phyloP scores from a whole-genome alignment of 2,888 invertebrate species.

The Pristionchus maxplancki region DNA sequence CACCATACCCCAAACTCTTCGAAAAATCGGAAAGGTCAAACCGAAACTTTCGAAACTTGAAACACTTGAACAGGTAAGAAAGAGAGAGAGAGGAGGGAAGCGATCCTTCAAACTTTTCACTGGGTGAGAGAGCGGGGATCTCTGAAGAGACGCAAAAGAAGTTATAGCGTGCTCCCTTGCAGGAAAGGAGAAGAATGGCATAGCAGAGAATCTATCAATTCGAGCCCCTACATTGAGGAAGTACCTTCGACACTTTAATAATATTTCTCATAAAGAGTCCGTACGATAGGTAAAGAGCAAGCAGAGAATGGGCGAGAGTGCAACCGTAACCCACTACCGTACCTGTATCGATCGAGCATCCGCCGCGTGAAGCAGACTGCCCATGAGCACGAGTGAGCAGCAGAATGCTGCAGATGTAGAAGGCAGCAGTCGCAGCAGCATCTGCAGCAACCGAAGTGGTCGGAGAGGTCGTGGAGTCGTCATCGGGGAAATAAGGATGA shows the following conservation, averaged over 20 bases:
- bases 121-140: background rate
- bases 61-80: background rate
- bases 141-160: background rate
- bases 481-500: background rate
- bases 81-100: background rate
- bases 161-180: background rate
- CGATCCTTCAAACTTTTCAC: background rate
- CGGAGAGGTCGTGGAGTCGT: background rate
- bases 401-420: background rate
- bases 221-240: too few species aligned
- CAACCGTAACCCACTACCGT: background rate
- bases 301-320: background rate
- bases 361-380: background rate
- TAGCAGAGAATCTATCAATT: background rate
- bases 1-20: background rate
- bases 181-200: background rate
- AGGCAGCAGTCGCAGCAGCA: background rate
- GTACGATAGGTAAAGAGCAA: background rate
- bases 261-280: background rate
- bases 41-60: background rate
- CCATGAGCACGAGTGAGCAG: background rate
- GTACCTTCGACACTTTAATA: too few species aligned
- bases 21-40: background rate
- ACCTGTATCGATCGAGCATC: slow-evolving; percentile 32
- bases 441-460: background rate